These are phyloP conservation scores for Monoplex corrugatus DNA, from an alignment of 2,888 invertebrate genomes.

Conservation along the genomic window DNA sequence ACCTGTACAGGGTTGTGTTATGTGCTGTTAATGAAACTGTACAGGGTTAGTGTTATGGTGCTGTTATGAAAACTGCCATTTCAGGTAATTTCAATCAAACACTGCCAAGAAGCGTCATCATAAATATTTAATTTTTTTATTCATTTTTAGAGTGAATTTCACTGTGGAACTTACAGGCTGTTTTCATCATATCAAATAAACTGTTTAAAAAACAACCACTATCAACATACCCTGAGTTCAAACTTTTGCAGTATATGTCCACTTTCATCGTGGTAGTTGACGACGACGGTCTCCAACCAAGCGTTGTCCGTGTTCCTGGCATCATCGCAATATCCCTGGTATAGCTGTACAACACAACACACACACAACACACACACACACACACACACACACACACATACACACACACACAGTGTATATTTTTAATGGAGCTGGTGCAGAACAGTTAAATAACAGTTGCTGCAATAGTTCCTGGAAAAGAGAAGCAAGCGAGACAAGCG, in stretches of 20 bases:
- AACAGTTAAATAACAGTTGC: neutral
- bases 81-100: too few relatives aligned
- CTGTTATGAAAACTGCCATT: too few relatives aligned
- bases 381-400: slow-evolving; percentile 30
- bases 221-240: slow-evolving; percentile 46
- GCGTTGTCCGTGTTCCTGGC: slow-evolving; percentile 98
- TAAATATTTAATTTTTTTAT: too few relatives aligned
- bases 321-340: slow-evolving; percentile 97
- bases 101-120: too few relatives aligned
- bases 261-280: slow-evolving; percentile 94
- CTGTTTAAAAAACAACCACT: neutral
- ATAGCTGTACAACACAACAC: slow-evolving; percentile 84
- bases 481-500: too few relatives aligned
- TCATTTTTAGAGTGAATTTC: too few relatives aligned
- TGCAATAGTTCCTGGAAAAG: too few relatives aligned
- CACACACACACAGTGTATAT: neutral
- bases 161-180: neutral
- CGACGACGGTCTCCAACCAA: slow-evolving; percentile 98
- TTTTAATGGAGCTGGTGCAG: neutral
- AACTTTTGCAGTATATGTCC: slow-evolving; percentile 86
- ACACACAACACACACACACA: neutral
- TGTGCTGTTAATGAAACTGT: too few relatives aligned
- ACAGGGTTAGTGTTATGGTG: too few relatives aligned
- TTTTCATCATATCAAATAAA: neutral
- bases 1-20: too few relatives aligned